Conservation (phyloP, 2,888 invertebrate genomes). For the Isoperla grammatica region DNA sequence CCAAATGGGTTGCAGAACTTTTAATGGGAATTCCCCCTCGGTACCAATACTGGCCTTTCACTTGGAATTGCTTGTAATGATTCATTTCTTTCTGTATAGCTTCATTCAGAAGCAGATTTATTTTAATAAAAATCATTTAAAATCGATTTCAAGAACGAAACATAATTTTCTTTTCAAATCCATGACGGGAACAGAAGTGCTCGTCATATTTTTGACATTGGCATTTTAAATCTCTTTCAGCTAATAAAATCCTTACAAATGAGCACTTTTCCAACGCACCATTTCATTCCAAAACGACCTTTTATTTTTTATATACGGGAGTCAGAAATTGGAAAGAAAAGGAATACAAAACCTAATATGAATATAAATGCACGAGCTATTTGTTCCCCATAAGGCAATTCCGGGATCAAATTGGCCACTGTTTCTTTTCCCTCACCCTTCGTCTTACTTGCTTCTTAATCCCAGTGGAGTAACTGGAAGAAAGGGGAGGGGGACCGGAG, state of each 20-base stretch:
- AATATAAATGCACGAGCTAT: constrained; percentile 10
- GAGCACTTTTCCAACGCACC: constrained; percentile 8
- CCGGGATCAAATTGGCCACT: constrained; percentile 25
- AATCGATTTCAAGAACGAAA: constrained; percentile 22
- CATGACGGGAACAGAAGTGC: constrained; percentile 13
- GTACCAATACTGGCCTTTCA: constrained; percentile 6
- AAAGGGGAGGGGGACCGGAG: not conserved
- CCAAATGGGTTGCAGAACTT: constrained; percentile 11
- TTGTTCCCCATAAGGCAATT: constrained; percentile 24
- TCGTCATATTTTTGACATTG: constrained; percentile 8
- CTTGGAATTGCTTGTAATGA: not conserved
- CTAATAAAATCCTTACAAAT: constrained; percentile 8
- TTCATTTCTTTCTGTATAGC: not conserved
- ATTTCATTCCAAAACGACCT: constrained; percentile 5
- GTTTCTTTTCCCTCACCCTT: constrained; percentile 9
- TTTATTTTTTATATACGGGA: not conserved
- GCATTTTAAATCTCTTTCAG: constrained; percentile 9
- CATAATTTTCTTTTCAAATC: constrained; percentile 20
- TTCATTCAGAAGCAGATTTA: not conserved
- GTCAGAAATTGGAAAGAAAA: not conserved
- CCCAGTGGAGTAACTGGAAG: constrained; percentile 3
- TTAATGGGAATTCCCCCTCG: constrained; percentile 8
- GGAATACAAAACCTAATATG: constrained; percentile 10
- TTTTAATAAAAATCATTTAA: constrained; percentile 11
- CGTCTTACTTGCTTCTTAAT: not conserved